Conservation (phyloP, 2,113 vertebrate genomes). For the Parus major region DNA sequence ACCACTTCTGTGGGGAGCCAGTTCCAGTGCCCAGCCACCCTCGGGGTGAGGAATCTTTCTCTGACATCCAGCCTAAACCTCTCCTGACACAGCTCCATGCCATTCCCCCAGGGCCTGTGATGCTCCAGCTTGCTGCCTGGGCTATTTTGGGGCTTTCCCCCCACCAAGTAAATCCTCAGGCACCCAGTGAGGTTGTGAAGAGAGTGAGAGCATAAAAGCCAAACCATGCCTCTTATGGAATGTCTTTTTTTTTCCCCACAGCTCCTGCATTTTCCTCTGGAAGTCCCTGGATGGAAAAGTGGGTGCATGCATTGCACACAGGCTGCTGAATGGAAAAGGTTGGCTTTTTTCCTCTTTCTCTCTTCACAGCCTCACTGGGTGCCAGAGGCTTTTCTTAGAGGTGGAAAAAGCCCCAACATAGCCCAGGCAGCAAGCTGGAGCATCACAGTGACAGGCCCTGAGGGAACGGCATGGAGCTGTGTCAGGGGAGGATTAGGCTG, state of each 20-base stretch:
- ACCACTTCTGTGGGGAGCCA: not conserved
- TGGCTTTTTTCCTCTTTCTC: not conserved
- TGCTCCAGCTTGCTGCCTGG: not conserved
- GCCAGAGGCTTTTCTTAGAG: not conserved
- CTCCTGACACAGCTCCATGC: not conserved
- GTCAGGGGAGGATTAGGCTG: not conserved
- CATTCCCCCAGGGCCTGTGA: not conserved
- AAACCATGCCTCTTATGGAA: not conserved
- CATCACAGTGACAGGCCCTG: not conserved
- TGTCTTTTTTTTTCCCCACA: not conserved
- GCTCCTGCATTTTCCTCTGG: not conserved
- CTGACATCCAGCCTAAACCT: not conserved
- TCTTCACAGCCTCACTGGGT: not conserved
- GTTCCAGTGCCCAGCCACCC: fast-evolving
- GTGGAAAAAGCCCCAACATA: not conserved
- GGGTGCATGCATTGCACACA: not conserved
- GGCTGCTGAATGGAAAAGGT: not conserved
- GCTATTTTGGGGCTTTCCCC: not conserved
- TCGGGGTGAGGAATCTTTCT: not conserved
- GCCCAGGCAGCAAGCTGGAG: not conserved
- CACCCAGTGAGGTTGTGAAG: not conserved
- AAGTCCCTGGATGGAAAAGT: not conserved
- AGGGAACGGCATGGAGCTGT: not conserved
- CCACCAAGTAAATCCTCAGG: fast-evolving
- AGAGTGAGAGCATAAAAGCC: not conserved